phyloP scores from a whole-genome alignment of 2,888 invertebrate species.

The Eupithecia subumbrata region DNA sequence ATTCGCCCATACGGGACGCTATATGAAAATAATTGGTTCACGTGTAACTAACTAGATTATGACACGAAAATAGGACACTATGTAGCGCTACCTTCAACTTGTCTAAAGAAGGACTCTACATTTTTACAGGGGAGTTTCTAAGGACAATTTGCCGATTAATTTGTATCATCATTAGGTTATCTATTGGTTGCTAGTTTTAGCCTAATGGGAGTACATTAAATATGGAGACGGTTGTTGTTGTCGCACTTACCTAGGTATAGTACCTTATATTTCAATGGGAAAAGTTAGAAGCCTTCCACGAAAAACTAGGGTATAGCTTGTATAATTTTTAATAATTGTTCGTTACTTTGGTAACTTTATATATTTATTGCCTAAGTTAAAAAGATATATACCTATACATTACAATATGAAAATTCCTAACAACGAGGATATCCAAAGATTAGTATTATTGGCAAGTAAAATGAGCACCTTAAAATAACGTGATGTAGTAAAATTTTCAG shows the following conservation, averaged over 20 bases:
- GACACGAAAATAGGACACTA: slow-evolving; percentile 46
- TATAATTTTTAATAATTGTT: background rate
- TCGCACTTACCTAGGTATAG: background rate
- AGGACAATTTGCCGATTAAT: slow-evolving; percentile 11
- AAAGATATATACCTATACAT: background rate
- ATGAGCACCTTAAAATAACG: background rate
- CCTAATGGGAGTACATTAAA: background rate
- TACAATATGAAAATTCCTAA: background rate
- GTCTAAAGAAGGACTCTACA: slow-evolving; percentile 24
- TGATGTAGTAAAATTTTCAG: background rate
- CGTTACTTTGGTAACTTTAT: background rate
- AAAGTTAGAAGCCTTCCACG: background rate
- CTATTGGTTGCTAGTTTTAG: background rate
- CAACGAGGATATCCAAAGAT: background rate
- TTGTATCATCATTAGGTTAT: slow-evolving; percentile 1
- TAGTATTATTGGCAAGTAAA: background rate
- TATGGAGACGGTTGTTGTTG: background rate
- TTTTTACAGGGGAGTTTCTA: slow-evolving; percentile 25
- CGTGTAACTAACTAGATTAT: slow-evolving; percentile 59
- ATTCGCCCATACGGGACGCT: slow-evolving; percentile 51
- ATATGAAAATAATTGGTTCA: slow-evolving; percentile 67
- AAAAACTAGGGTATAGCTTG: background rate
- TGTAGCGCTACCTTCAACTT: slow-evolving; percentile 41
- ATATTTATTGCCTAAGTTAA: background rate
- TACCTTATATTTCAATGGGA: background rate